Evolutionary conservation across 1,140 invertebrate species (phyloP).

Genomic region (Latrodectus geometricus): DNA sequence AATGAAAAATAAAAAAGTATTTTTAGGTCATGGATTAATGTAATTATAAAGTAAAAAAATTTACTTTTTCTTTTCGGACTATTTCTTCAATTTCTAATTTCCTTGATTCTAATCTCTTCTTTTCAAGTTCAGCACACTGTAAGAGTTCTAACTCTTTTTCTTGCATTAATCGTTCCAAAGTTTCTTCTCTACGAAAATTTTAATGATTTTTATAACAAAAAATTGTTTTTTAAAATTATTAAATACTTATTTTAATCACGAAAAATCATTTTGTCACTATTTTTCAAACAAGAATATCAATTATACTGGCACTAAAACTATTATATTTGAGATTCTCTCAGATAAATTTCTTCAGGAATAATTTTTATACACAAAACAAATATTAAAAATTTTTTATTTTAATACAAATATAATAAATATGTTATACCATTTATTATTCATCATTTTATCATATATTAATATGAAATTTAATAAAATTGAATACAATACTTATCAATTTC

Average conservation of each 20-base stretch:
- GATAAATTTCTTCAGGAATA: neutral
- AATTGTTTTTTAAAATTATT: neutral
- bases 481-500: too few relatives aligned
- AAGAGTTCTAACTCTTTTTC: conserved; percentile 70
- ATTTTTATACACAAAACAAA: neutral
- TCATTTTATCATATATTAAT: too few relatives aligned
- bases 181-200: conserved; percentile 70
- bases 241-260: neutral
- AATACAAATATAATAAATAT: too few relatives aligned
- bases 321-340: neutral
- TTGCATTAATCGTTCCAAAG: conserved; percentile 71
- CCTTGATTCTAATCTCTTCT: conserved; percentile 70
- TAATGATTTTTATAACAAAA: too few relatives aligned
- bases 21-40: neutral
- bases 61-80: conserved; percentile 73
- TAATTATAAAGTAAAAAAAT: neutral
- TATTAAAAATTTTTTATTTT: too few relatives aligned
- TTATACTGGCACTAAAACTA: neutral
- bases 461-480: too few relatives aligned
- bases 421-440: too few relatives aligned
- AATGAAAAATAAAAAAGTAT: neutral
- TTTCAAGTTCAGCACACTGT: conserved; percentile 67
- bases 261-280: neutral
- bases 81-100: conserved; percentile 71
- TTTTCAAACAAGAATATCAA: neutral